phyloP scores from a whole-genome alignment of 2,113 vertebrate genomes.

The Noctilio leporinus region DNA sequence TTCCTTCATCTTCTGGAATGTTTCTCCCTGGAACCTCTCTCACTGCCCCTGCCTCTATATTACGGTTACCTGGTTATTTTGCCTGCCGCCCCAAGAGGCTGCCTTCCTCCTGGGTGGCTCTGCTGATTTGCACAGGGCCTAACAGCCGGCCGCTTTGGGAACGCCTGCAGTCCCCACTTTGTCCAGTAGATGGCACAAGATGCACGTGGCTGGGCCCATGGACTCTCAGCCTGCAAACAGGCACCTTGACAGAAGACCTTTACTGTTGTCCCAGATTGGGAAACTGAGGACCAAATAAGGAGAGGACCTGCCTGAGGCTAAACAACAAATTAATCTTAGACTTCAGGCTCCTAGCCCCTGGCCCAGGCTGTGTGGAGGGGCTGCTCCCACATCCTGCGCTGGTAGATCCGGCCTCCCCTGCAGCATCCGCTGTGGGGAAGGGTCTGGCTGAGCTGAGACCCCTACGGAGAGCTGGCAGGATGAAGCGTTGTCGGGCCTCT shows the following conservation, averaged over 20 bases:
- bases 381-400: neutral
- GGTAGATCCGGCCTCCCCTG: neutral
- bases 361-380: neutral
- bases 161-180: neutral
- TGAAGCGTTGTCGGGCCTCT: neutral
- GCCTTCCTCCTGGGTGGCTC: neutral
- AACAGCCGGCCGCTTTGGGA: accelerated
- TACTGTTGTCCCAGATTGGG: neutral
- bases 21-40: neutral
- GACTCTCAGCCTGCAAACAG: neutral
- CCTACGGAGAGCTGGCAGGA: neutral
- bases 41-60: neutral
- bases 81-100: neutral
- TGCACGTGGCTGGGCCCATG: neutral
- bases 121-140: no score
- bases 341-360: neutral
- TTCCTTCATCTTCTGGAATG: neutral
- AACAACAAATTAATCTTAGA: neutral
- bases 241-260: neutral
- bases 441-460: neutral
- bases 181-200: slow-evolving; percentile 49
- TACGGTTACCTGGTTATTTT: neutral
- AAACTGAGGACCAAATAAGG: neutral
- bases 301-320: neutral
- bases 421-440: neutral